phyloP scores from a whole-genome alignment of 2,113 vertebrate species.

The Dicaeum eximium region DNA sequence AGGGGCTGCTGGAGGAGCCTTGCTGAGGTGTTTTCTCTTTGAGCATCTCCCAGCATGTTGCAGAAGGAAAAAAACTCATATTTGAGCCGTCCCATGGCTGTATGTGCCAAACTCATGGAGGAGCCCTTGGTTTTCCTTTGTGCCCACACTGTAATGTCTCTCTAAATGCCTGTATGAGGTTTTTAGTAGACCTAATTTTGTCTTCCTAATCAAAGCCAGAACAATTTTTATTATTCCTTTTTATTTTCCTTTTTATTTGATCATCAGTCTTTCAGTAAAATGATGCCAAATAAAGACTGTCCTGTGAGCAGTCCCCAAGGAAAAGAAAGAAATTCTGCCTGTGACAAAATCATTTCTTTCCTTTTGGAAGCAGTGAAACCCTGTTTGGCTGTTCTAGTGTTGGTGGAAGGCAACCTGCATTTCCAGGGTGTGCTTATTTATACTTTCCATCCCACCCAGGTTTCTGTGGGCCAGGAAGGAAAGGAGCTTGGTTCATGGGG shows the following conservation, averaged over 20 bases:
- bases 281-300: not conserved
- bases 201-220: not conserved
- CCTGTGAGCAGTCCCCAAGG: not conserved
- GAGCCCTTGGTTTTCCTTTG: not conserved
- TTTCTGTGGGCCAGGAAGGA: not conserved
- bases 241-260: not conserved
- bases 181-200: not conserved
- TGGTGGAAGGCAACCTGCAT: not conserved
- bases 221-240: not conserved
- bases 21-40: not conserved
- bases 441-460: not conserved
- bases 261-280: not conserved
- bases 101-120: not conserved
- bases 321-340: not conserved
- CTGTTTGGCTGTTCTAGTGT: not conserved
- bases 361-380: not conserved
- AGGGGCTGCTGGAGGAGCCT: not conserved
- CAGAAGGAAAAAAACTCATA: not conserved
- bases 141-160: not conserved
- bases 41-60: not conserved
- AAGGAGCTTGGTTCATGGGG: not conserved
- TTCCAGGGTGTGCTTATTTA: not conserved
- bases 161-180: not conserved
- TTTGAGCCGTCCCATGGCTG: not conserved
- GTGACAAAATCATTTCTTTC: not conserved